Conservation (phyloP, 2,113 vertebrate species). For the Girardinichthys multiradiatus region DNA sequence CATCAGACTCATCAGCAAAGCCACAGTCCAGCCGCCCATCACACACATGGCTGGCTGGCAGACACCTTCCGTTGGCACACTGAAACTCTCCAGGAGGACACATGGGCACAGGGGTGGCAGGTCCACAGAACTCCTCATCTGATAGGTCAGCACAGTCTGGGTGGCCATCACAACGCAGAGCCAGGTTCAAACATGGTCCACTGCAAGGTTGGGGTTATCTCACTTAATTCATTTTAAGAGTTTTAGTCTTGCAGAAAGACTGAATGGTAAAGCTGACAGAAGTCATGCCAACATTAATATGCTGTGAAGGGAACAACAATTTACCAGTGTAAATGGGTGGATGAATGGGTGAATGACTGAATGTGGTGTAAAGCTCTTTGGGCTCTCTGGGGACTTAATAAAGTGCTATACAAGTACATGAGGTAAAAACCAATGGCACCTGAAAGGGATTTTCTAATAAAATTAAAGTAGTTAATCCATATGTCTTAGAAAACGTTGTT, state of each 20-base stretch:
- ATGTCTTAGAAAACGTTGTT: too few species aligned
- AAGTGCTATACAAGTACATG: too few species aligned
- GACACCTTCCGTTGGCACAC: constrained; percentile 81
- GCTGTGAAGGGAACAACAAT: too few species aligned
- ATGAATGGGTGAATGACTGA: too few species aligned
- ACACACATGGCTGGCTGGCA: constrained; percentile 71
- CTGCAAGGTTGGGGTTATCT: constrained; percentile 48
- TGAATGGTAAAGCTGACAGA: neutral
- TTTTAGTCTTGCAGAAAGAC: neutral
- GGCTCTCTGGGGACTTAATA: too few species aligned
- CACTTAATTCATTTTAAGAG: constrained; percentile 18
- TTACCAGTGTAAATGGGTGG: too few species aligned
- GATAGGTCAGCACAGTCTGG: constrained; percentile 86
- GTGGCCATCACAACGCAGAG: constrained; percentile 83
- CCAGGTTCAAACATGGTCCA: constrained; percentile 83
- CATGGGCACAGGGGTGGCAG: constrained; percentile 42
- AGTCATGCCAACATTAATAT: too few species aligned
- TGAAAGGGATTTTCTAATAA: too few species aligned
- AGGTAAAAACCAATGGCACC: too few species aligned
- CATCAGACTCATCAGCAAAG: constrained; percentile 84
- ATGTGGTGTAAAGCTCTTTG: too few species aligned
- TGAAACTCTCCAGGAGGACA: constrained; percentile 78
- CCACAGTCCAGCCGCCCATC: constrained; percentile 84
- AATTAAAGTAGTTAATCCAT: too few species aligned
- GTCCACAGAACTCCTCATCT: constrained; percentile 80